phyloP scores from a whole-genome alignment of 1,140 invertebrate species.

The Sinonovacula constricta region DNA sequence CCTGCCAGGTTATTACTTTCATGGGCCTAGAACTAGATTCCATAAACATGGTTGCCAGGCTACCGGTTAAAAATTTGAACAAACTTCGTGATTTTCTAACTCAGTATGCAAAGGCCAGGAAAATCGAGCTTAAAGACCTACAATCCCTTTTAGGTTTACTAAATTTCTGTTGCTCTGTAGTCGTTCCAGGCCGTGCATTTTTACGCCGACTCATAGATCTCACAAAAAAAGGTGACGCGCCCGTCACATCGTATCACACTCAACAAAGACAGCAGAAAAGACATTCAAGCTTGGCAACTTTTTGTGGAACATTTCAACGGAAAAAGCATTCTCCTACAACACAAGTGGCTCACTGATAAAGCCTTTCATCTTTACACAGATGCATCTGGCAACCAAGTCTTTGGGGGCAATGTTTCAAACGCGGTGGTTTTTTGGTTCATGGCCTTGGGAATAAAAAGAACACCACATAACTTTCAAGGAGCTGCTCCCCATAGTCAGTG shows the following conservation, averaged over 20 bases:
- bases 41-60: not conserved
- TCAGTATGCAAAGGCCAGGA: not conserved
- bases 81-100: not conserved
- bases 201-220: conserved; percentile 35
- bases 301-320: conserved; percentile 18
- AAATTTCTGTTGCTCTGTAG: conserved; percentile 36
- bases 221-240: conserved; percentile 20
- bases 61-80: not conserved
- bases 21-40: not conserved
- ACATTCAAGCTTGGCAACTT: not conserved
- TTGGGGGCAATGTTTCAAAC: conserved; percentile 10
- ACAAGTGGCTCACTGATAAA: not conserved
- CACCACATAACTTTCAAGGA: conserved; percentile 15
- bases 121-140: conserved; percentile 29
- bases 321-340: not conserved
- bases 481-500: conserved; percentile 36
- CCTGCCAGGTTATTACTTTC: not conserved
- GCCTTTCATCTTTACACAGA: conserved; percentile 38
- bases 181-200: conserved; percentile 20
- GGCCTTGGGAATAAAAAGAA: not conserved
- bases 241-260: not conserved
- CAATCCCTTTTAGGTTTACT: conserved; percentile 29
- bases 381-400: conserved; percentile 11
- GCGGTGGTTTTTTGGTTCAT: not conserved
- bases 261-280: not conserved